Percentiles rank a stretch among this genome's conserved stretches.
phyloP scores from a whole-genome alignment of 2,113 vertebrate species.

The Nansenia antarctica region DNA sequence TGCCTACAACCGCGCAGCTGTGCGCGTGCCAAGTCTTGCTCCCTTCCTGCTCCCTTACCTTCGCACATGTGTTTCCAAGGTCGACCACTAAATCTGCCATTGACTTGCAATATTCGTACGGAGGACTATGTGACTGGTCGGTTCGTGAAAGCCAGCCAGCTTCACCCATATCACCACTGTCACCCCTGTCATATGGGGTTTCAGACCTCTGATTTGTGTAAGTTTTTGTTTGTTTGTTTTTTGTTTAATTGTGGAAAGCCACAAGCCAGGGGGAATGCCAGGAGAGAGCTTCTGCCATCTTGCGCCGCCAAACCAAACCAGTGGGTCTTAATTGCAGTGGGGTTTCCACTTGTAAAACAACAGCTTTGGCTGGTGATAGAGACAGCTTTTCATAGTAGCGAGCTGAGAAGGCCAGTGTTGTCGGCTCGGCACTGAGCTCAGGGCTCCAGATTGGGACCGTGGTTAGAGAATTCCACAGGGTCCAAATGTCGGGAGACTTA shows the following conservation, averaged over 20 bases:
- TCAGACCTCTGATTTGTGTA: constrained; percentile 46
- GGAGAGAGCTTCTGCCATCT: constrained; percentile 42
- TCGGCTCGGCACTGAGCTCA: constrained; percentile 50
- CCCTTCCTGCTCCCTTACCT: constrained; percentile 51
- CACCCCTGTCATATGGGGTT: background rate
- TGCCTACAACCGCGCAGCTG: constrained; percentile 65
- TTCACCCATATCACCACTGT: constrained; percentile 37
- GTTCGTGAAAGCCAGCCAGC: constrained; percentile 58
- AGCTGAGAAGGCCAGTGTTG: constrained; percentile 51
- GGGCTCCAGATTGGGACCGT: constrained; percentile 54
- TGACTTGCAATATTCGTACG: constrained; percentile 52
- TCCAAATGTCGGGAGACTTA: constrained; percentile 59
- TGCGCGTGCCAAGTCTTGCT: constrained; percentile 66
- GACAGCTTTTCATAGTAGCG: constrained; percentile 59
- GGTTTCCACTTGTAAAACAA: constrained; percentile 77
- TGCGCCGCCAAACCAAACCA: constrained; percentile 63
- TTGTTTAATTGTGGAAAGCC: constrained; percentile 55
- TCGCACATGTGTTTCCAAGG: constrained; percentile 68
- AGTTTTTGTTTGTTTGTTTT: constrained; percentile 56
- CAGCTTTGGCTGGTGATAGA: constrained; percentile 62
- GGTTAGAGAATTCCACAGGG: constrained; percentile 64
- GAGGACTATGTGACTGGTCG: background rate
- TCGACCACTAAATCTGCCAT: constrained; percentile 68
- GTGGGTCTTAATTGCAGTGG: constrained; percentile 66
- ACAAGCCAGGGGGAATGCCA: constrained; percentile 38